Evolutionary conservation across 2,888 invertebrate genomes (phyloP).

Genomic region (Pollenia griseotomentosa): DNA sequence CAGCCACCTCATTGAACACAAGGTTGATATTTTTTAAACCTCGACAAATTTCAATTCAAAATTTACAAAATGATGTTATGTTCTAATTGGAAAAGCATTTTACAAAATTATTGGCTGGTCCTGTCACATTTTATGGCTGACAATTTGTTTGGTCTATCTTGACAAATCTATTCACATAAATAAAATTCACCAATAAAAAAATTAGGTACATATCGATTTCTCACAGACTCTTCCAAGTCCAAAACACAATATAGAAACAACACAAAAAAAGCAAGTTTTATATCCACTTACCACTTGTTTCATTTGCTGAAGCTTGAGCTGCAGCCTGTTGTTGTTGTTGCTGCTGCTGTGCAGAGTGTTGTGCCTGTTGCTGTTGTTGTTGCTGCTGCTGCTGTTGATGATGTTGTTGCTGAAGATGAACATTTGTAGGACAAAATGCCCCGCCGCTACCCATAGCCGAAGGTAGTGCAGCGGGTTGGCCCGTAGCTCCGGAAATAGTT

Average conservation of each 20-base stretch:
- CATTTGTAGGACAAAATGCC: conserved; percentile 84
- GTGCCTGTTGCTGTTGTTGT: conserved; percentile 77
- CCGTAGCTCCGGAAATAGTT: conserved; percentile 70
- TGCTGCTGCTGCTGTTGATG: conserved; percentile 77
- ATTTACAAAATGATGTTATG: too few relatives aligned
- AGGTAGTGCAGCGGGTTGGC: conserved; percentile 72
- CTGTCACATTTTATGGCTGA: too few relatives aligned
- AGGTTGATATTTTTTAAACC: too few relatives aligned
- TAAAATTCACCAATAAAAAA: too few relatives aligned
- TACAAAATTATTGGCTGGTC: too few relatives aligned
- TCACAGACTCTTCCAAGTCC: too few relatives aligned
- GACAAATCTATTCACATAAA: too few relatives aligned
- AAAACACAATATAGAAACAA: background rate
- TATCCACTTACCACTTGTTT: conserved; percentile 80
- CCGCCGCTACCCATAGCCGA: conserved; percentile 82
- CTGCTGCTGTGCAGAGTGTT: conserved; percentile 69
- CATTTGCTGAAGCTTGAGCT: conserved; percentile 76
- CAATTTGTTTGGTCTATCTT: too few relatives aligned
- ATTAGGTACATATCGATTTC: too few relatives aligned
- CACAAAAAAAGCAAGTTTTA: background rate
- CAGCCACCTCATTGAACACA: too few relatives aligned
- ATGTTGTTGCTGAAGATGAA: conserved; percentile 81
- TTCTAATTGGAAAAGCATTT: too few relatives aligned
- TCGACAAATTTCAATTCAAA: too few relatives aligned
- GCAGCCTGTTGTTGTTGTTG: conserved; percentile 70